Evolutionary conservation across 2,113 vertebrate genomes (phyloP).

Genomic region (Sapayoa aenigma): DNA sequence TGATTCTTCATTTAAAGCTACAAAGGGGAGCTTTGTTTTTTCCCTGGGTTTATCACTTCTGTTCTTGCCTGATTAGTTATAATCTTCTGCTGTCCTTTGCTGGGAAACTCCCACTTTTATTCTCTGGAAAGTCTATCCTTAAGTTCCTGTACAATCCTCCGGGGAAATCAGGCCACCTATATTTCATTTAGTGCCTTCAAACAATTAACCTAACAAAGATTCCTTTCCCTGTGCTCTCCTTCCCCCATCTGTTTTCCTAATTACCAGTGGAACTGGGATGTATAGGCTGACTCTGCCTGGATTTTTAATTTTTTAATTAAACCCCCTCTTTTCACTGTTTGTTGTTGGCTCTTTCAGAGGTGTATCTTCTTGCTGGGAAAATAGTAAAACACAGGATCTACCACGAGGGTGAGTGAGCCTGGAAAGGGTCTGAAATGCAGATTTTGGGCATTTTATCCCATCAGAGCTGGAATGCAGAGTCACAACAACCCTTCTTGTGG

Average conservation of each 20-base stretch:
- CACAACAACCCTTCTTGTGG: not conserved
- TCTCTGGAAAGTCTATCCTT: not conserved
- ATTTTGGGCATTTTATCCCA: not conserved
- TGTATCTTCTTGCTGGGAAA: not conserved
- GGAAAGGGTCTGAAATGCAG: not conserved
- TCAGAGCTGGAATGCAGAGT: not conserved
- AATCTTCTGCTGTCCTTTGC: not conserved
- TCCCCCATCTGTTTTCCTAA: not conserved
- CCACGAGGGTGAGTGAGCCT: fast-evolving
- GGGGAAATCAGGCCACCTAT: constrained; percentile 14
- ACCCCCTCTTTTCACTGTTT: not conserved
- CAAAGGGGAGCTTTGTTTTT: constrained; percentile 8
- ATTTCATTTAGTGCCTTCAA: not conserved
- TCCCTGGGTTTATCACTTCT: not conserved
- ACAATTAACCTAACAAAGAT: constrained; percentile 20
- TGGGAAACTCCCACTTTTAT: not conserved
- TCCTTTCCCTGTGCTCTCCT: not conserved
- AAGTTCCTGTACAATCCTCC: not conserved
- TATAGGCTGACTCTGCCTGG: not conserved
- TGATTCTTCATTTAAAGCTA: not conserved
- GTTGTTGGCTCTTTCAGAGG: not conserved
- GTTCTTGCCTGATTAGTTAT: not conserved
- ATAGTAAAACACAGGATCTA: not conserved
- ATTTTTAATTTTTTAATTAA: not conserved
- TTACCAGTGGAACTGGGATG: not conserved